Evolutionary conservation across 2,113 vertebrate species (phyloP).

Genomic region (Chlorodrepanis virens): DNA sequence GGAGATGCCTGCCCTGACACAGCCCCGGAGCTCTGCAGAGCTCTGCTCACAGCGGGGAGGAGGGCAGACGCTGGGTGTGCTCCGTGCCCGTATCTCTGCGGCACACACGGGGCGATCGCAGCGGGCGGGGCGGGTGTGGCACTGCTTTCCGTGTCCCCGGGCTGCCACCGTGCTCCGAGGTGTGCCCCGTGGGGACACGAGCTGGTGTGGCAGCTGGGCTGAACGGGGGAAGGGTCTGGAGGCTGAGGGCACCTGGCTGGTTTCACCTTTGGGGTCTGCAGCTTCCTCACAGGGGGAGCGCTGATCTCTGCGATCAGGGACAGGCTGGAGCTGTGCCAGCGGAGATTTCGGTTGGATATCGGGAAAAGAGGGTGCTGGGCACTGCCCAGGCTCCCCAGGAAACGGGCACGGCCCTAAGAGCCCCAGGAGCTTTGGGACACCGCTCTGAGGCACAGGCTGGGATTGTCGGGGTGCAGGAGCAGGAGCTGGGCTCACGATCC

Average conservation of each 20-base stretch:
- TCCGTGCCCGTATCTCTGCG: fast-evolving
- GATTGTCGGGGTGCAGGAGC: background rate
- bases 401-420: background rate
- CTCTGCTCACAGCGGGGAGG: fast-evolving
- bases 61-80: fast-evolving
- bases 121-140: background rate
- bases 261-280: background rate
- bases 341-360: background rate
- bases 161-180: background rate
- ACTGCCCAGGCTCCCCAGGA: background rate
- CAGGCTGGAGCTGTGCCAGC: background rate
- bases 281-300: background rate
- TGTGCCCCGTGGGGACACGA: fast-evolving
- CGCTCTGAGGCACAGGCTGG: background rate
- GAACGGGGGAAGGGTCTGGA: background rate
- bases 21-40: fast-evolving
- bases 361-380: background rate
- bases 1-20: background rate
- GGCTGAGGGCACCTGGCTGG: background rate
- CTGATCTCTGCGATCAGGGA: background rate
- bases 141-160: fast-evolving
- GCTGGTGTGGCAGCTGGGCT: fast-evolving
- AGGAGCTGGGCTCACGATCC: background rate
- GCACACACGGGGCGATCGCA: fast-evolving
- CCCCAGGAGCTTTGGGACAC: background rate